Percentiles rank a stretch among this genome's conserved stretches.
Evolutionary conservation across 2,888 invertebrate species (phyloP).

Genomic region (Synanthedon formicaeformis): DNA sequence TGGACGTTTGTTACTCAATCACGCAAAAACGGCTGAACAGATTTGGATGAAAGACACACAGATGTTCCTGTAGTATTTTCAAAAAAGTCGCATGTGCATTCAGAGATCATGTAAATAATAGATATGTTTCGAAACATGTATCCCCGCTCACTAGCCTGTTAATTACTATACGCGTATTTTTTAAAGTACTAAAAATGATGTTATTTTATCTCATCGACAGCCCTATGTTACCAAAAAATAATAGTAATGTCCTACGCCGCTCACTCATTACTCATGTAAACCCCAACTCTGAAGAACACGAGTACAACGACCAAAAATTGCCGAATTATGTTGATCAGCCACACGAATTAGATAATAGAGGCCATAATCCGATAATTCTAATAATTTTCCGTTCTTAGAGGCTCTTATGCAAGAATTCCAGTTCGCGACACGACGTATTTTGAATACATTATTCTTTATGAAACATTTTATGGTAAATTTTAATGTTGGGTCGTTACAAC

Average conservation of each 20-base stretch:
- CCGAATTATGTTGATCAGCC: slow-evolving; percentile 18
- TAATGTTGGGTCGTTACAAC: too few relatives aligned
- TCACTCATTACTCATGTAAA: slow-evolving; percentile 33
- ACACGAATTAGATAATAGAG: slow-evolving; percentile 18
- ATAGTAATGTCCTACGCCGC: slow-evolving; percentile 27
- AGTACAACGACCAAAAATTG: slow-evolving; percentile 5
- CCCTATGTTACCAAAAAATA: slow-evolving; percentile 39
- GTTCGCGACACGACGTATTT: neutral
- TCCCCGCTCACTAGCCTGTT: neutral
- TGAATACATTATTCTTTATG: neutral
- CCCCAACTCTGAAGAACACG: slow-evolving; percentile 13
- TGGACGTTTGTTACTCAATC: too few relatives aligned
- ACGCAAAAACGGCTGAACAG: too few relatives aligned
- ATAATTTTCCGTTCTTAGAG: slow-evolving; percentile 31
- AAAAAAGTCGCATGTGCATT: too few relatives aligned
- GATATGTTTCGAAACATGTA: too few relatives aligned
- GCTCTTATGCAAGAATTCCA: neutral
- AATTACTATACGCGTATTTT: neutral
- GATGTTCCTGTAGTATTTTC: too few relatives aligned
- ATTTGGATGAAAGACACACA: too few relatives aligned
- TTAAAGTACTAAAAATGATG: neutral
- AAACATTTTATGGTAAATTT: too few relatives aligned
- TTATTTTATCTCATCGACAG: slow-evolving; percentile 10
- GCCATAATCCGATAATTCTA: slow-evolving; percentile 39
- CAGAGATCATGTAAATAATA: too few relatives aligned